Evolutionary conservation across 35 echinoderm and acorn worm species (phyloP).

Genomic region (Lytechinus variegatus): DNA sequence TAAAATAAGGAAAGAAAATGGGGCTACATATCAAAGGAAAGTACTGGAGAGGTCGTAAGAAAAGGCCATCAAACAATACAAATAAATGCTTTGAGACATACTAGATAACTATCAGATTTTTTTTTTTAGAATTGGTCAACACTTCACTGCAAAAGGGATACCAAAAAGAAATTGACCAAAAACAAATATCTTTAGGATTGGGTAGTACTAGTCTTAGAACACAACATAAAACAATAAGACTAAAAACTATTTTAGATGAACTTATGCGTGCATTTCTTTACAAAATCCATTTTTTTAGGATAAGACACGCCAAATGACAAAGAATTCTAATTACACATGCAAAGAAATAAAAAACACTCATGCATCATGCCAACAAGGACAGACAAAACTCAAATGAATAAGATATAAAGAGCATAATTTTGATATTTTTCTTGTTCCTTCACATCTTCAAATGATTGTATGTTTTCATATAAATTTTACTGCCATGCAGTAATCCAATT

Average conservation of each 20-base stretch:
- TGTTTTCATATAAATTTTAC: background rate
- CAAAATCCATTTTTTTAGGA: background rate
- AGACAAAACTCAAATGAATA: background rate
- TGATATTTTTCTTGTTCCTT: background rate
- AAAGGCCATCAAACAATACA: background rate
- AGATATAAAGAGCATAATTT: background rate
- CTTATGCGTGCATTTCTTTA: background rate
- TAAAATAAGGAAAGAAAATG: conserved; percentile 21
- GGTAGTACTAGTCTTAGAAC: background rate
- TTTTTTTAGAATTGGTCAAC: background rate
- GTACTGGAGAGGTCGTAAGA: background rate
- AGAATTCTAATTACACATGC: background rate
- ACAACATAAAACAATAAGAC: background rate
- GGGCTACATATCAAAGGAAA: background rate
- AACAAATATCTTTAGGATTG: background rate
- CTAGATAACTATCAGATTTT: background rate
- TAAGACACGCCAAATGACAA: background rate
- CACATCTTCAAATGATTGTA: background rate
- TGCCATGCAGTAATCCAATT: background rate
- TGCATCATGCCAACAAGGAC: background rate
- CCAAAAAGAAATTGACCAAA: background rate
- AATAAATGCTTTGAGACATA: background rate
- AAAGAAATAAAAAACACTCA: background rate
- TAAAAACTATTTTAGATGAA: background rate
- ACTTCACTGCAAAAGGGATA: background rate